Conservation (phyloP, 2,888 invertebrate genomes). For the Microplitis deprimator region DNA sequence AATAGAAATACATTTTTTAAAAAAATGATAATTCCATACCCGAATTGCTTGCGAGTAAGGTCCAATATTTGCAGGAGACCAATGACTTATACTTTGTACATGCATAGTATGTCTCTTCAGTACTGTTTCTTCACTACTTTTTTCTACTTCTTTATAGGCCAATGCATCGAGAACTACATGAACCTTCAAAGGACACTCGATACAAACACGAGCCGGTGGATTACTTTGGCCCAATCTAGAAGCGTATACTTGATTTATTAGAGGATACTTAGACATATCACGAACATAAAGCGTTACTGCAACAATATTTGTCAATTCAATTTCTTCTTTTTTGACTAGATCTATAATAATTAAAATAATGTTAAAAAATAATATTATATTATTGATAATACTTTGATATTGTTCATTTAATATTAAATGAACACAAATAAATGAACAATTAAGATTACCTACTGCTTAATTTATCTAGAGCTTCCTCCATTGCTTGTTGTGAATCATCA, state of each 20-base stretch:
- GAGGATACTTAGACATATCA: slow-evolving; percentile 85
- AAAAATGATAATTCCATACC: slow-evolving; percentile 71
- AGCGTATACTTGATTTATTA: slow-evolving; percentile 84
- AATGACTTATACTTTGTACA: slow-evolving; percentile 95
- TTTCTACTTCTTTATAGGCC: slow-evolving; percentile 73
- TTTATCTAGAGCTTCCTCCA: slow-evolving; percentile 81
- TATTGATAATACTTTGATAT: not conserved
- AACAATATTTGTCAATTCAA: slow-evolving; percentile 77
- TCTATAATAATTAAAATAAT: slow-evolving; percentile 52
- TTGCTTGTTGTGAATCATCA: slow-evolving; percentile 77
- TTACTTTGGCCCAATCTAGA: slow-evolving; percentile 82
- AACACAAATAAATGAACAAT: slow-evolving; percentile 35
- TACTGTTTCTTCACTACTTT: slow-evolving; percentile 59
- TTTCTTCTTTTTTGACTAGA: slow-evolving; percentile 65
- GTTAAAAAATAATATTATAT: slow-evolving; percentile 24
- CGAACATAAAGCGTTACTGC: slow-evolving; percentile 88
- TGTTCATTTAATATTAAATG: not conserved
- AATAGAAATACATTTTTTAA: slow-evolving; percentile 11
- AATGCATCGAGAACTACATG: slow-evolving; percentile 86
- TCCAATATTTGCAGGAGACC: slow-evolving; percentile 98
- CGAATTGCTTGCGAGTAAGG: slow-evolving; percentile 94
- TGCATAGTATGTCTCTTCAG: slow-evolving; percentile 85
- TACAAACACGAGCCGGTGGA: slow-evolving; percentile 90
- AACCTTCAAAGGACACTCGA: slow-evolving; percentile 83
- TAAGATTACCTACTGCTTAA: slow-evolving; percentile 82